Percentiles rank a stretch among this genome's conserved stretches.
Conservation (phyloP, 2,888 invertebrate genomes). For the Carpatolechia fugitivella region DNA sequence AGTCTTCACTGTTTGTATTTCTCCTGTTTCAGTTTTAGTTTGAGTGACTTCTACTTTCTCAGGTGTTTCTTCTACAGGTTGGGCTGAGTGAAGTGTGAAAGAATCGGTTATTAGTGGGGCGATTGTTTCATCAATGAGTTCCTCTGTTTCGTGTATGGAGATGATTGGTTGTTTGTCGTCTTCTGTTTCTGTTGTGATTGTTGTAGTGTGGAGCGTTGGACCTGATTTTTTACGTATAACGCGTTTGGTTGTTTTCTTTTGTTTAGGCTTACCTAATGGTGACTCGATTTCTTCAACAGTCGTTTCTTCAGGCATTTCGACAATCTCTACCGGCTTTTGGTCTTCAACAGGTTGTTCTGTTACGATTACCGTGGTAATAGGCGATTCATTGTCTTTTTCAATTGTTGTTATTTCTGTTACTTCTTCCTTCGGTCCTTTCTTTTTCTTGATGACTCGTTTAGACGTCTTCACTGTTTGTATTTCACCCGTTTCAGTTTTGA, state of each 20-base stretch:
- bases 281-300: slow-evolving; percentile 37
- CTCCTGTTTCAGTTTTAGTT: slow-evolving; percentile 22
- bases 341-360: slow-evolving; percentile 19
- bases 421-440: slow-evolving; percentile 38
- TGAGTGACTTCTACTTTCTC: slow-evolving; percentile 34
- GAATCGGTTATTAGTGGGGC: slow-evolving; percentile 18
- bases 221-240: slow-evolving; percentile 39
- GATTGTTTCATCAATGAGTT: slow-evolving; percentile 30
- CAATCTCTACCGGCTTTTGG: slow-evolving; percentile 18
- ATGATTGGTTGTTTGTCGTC: slow-evolving; percentile 40
- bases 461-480: slow-evolving; percentile 15
- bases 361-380: slow-evolving; percentile 25
- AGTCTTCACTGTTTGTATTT: slow-evolving; percentile 23
- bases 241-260: slow-evolving; percentile 37
- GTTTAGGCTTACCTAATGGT: slow-evolving; percentile 38
- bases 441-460: slow-evolving; percentile 32
- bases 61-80: slow-evolving; percentile 40
- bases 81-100: neutral
- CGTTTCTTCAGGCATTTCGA: slow-evolving; percentile 49
- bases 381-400: slow-evolving; percentile 25
- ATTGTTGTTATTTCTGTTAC: slow-evolving; percentile 28
- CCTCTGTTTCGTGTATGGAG: slow-evolving; percentile 36
- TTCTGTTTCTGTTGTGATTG: slow-evolving; percentile 30
- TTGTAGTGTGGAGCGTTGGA: slow-evolving; percentile 31
- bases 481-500: slow-evolving; percentile 36